A percentile compares a stretch with the other conserved stretches of the same genome.
These are phyloP conservation scores for Abscondita cerata DNA, from an alignment of 2,888 invertebrate species.

Conservation along the genomic window DNA sequence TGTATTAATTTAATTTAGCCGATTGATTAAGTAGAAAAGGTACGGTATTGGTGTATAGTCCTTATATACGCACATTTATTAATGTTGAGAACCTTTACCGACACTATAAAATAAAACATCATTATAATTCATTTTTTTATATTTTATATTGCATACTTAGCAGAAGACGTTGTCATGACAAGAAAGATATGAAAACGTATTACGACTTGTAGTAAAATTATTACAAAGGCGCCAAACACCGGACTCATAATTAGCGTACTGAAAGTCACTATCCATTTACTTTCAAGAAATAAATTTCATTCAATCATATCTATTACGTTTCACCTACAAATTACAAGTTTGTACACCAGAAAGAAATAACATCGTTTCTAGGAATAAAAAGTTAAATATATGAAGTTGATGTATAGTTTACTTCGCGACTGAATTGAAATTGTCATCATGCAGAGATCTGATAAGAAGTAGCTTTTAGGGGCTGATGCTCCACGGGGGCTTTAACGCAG, in stretches of 20 bases:
- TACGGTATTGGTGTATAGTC: slow-evolving; percentile 2
- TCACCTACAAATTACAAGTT: slow-evolving; percentile 15
- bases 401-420: slow-evolving; percentile 46
- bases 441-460: slow-evolving; percentile 60
- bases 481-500: slow-evolving; percentile 49
- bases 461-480: slow-evolving; percentile 54
- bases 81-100: slow-evolving; percentile 34
- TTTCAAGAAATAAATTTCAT: slow-evolving; percentile 12
- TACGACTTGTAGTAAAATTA: slow-evolving; percentile 52
- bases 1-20: too few species aligned
- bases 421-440: slow-evolving; percentile 59
- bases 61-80: slow-evolving; percentile 34
- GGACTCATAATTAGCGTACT: slow-evolving; percentile 49
- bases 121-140: slow-evolving; percentile 54
- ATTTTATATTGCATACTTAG: slow-evolving; percentile 53
- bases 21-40: too few species aligned
- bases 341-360: neutral
- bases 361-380: slow-evolving; percentile 3
- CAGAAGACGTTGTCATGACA: slow-evolving; percentile 50
- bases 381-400: slow-evolving; percentile 29
- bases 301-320: slow-evolving; percentile 15
- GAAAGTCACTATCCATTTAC: slow-evolving; percentile 43
- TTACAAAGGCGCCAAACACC: slow-evolving; percentile 55
- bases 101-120: slow-evolving; percentile 35
- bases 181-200: slow-evolving; percentile 52